Evolutionary conservation across 2,888 invertebrate genomes (phyloP).

Genomic region (Idaea aversata): DNA sequence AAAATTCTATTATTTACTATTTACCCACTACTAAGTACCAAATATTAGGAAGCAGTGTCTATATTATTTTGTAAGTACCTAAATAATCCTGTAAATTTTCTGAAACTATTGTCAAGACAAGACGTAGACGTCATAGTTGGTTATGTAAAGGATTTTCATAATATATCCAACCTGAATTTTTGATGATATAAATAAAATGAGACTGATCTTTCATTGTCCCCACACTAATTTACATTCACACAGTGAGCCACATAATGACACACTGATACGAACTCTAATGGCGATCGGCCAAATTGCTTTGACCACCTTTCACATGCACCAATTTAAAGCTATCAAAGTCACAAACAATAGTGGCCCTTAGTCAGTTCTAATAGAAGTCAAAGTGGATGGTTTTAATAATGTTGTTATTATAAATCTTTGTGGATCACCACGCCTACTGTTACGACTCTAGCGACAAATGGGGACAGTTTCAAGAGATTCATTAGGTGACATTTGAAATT

Average conservation of each 20-base stretch:
- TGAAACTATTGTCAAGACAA: too few relatives aligned
- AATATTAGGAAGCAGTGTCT: too few relatives aligned
- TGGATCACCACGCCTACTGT: slow-evolving; percentile 62
- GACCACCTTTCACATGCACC: slow-evolving; percentile 50
- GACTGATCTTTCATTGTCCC: slow-evolving; percentile 6
- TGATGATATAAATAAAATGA: neutral
- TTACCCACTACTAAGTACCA: too few relatives aligned
- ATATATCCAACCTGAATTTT: too few relatives aligned
- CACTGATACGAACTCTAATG: slow-evolving; percentile 51
- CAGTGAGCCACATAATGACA: slow-evolving; percentile 57
- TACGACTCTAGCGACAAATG: slow-evolving; percentile 62
- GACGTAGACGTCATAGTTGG: too few relatives aligned
- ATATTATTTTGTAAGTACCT: too few relatives aligned
- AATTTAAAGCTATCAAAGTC: slow-evolving; percentile 14
- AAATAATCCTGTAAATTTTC: too few relatives aligned
- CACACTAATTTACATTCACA: slow-evolving; percentile 57
- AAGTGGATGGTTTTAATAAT: neutral
- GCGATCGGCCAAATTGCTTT: slow-evolving; percentile 59
- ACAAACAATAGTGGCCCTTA: slow-evolving; percentile 18
- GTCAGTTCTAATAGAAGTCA: slow-evolving; percentile 8
- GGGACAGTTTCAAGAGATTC: slow-evolving; percentile 58
- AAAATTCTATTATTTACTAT: too few relatives aligned
- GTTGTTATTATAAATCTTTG: slow-evolving; percentile 34
- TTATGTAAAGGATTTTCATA: too few relatives aligned
- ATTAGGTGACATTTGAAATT: slow-evolving; percentile 11